Base-by-base conservation (phyloP, 1,140 invertebrate genomes). In the Thrips palmi region DNA sequence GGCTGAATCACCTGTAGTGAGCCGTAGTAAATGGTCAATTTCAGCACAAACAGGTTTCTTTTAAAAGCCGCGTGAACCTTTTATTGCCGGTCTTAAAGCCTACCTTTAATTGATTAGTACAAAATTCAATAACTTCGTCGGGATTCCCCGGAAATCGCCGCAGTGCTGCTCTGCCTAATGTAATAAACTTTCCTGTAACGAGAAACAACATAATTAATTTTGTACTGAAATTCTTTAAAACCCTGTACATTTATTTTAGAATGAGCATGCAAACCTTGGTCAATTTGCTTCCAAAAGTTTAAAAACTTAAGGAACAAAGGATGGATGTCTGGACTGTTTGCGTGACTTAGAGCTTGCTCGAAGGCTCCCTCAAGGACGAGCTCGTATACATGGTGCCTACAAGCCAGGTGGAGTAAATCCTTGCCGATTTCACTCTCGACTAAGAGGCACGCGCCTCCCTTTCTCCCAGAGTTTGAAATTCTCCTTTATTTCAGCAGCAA, bases 361-460 rank as follows among this genome's bases (percentile, higher is more conserved):
- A 42, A 21, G 11, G 22, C 28, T 20, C 33, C 33, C 8, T 34
- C 28, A 14, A 28, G 23, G 11, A 30, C 39, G 20, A 42, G 33
- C n/a, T 41, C 39, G 29, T 14, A 28, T 43, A 33, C 22, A 40
- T 30, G 33, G 27, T 41, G 22, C 12, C 37, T 19, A 20, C 33
- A 27, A 10, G 33, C 17, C 21, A 21, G 34, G 44, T 44, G 41
- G 43, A 47, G 25, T 37, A 40, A 19, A n/a, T 34, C 37, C 40
- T 22, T 12, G 25, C 14, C 10, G 25, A 32, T 40, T 36, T n/a
- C n/a, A n/a, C n/a, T n/a, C n/a, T n/a, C n/a, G n/a, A n/a, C n/a
- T n/a, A n/a, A n/a, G n/a, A n/a, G n/a, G n/a, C n/a, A n/a, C n/a
- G n/a, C n/a, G n/a, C n/a, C n/a, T n/a, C n/a, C n/a, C n/a, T n/a